Percentiles rank a stretch among this genome's conserved stretches.
phyloP scores from a whole-genome alignment of 2,113 vertebrate genomes.

The Pterocles burchelli region DNA sequence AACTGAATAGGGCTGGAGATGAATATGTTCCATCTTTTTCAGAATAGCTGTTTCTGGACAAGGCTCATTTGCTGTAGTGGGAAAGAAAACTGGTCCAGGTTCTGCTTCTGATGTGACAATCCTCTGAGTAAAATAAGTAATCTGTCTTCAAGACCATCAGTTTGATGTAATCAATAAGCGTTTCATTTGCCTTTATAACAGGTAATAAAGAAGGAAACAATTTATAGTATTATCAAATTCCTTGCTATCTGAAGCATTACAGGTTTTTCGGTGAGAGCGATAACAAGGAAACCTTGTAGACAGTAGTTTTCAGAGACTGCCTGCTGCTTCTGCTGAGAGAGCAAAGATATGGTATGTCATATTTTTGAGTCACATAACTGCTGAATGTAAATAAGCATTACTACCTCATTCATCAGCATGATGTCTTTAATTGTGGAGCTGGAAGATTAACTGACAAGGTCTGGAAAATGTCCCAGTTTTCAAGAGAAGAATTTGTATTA shows the following conservation, averaged over 20 bases:
- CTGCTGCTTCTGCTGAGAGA: slow-evolving; percentile 3
- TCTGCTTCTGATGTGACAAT: neutral
- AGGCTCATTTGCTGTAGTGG: neutral
- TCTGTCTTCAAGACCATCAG: neutral
- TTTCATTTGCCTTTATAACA: neutral
- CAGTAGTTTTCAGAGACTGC: neutral
- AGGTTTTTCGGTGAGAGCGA: neutral
- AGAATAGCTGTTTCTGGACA: neutral
- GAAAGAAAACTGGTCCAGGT: neutral
- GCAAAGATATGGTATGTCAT: neutral
- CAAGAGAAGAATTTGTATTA: slow-evolving; percentile 56
- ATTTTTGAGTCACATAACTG: slow-evolving; percentile 18
- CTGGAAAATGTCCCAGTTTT: slow-evolving; percentile 66
- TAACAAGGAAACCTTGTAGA: neutral
- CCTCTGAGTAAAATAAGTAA: neutral
- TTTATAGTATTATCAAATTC: neutral
- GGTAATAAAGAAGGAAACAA: neutral
- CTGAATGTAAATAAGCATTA: slow-evolving; percentile 45
- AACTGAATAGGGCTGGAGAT: neutral
- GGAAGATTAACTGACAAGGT: slow-evolving; percentile 71
- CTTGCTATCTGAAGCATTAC: neutral
- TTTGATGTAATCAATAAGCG: neutral
- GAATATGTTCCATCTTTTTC: neutral
- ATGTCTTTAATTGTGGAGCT: slow-evolving; percentile 71
- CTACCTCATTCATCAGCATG: slow-evolving; percentile 51